Base-by-base conservation (phyloP, 2,888 invertebrate species). In the Cylloceria caligata region DNA sequence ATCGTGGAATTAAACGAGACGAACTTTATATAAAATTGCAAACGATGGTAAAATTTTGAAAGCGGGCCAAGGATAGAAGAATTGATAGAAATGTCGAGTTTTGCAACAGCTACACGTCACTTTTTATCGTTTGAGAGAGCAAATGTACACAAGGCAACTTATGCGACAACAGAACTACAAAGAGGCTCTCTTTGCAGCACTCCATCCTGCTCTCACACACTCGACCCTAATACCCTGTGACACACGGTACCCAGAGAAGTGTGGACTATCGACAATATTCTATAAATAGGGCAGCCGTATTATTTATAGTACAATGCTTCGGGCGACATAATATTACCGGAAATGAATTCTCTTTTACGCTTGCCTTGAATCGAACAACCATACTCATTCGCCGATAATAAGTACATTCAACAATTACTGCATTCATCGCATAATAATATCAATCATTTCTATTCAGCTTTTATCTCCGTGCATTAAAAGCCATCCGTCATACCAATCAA, bases 211-310 rank as follows among this genome's bases (percentile, higher is more conserved):
- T 39, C 30, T 49, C 11, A 62, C 49, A 47, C 42, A 82, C 75
- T 75, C 75, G 79, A 82, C 79, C 79, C 75, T 72, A 82, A 82
- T 79, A 68, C 71, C 34, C 39, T 34, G 47, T 62, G 69, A 73
- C 71, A 78, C 19, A 68, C 57, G 52, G 47, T 30, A 5, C 64
- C n/a, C 30, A 24, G 36, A 60, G 67, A 62, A 68, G 36, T 72
- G 36, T 65, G 71, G 55, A 72, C 67, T 72, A 75, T 79, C 75
- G 79, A 82, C 60, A 49, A 79, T 76, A 68, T 72, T 72, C 79
- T 79, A 82, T 55, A 79, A 76, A 79, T 82, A 82, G 72, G 13
- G 0, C 72, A 72, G 21, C n/a, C 42, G 16, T 71, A 45, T 36
- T 79, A 78, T 64, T 71, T 79, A 82, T 78, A 75, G 55, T 30